Conservation (phyloP, 1,140 invertebrate species). For the Scaptomyza graminum region DNA sequence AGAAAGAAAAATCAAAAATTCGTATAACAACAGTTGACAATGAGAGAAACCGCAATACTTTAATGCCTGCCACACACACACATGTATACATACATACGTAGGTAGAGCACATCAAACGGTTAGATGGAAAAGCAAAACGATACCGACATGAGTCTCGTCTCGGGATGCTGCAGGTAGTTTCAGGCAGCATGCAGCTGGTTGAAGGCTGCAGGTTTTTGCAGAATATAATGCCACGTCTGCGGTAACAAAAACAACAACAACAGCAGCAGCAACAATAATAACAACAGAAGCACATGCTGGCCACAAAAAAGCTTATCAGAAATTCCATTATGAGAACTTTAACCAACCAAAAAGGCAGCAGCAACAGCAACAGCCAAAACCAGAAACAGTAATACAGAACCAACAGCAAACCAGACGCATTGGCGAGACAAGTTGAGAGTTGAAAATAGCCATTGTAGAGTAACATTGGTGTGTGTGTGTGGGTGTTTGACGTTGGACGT, state of each 20-base stretch:
- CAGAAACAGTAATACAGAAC: conserved; percentile 17
- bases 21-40: conserved; percentile 67
- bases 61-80: conserved; percentile 41
- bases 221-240: conserved; percentile 55
- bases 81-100: conserved; percentile 6
- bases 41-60: conserved; percentile 62
- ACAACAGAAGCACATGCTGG: conserved; percentile 38
- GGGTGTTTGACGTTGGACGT: not conserved
- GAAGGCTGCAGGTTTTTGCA: conserved; percentile 19
- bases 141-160: conserved; percentile 39
- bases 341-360: conserved; percentile 34
- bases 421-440: conserved; percentile 46
- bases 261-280: conserved; percentile 12
- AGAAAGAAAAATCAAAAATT: conserved; percentile 55
- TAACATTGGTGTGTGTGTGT: not conserved
- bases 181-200: not conserved
- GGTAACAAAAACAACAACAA: conserved; percentile 45
- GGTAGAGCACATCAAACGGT: conserved; percentile 40
- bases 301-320: conserved; percentile 70
- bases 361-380: conserved; percentile 29
- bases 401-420: conserved; percentile 20
- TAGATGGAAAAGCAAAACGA: conserved; percentile 56
- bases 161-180: conserved; percentile 5
- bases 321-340: conserved; percentile 78
- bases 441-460: conserved; percentile 19